Conservation (phyloP, 2,113 vertebrate genomes). For the Halichoerus grypus region DNA sequence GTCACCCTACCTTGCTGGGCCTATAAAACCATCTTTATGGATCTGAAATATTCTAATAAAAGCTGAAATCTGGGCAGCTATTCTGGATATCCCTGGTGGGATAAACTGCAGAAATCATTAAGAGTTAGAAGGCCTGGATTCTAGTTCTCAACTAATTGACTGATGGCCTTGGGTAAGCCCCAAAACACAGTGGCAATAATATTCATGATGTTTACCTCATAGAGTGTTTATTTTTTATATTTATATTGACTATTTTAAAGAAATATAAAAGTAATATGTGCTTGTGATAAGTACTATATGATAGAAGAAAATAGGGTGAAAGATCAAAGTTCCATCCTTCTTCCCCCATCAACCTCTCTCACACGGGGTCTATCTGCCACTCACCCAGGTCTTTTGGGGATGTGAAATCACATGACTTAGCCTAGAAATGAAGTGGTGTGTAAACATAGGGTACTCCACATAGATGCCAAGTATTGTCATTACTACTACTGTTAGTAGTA, state of each 20-base stretch:
- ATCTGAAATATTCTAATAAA: conserved; percentile 1
- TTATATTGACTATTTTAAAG: conserved; percentile 27
- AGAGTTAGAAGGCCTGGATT: not conserved
- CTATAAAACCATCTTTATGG: not conserved
- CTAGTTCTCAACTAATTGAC: not conserved
- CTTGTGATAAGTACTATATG: not conserved
- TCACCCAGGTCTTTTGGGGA: not conserved
- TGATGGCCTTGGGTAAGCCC: not conserved
- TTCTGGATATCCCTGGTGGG: not conserved
- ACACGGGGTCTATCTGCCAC: not conserved
- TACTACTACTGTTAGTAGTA: not conserved
- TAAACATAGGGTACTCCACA: not conserved
- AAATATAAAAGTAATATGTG: not conserved
- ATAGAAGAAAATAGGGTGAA: not conserved
- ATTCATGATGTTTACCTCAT: not conserved
- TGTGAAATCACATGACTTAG: not conserved
- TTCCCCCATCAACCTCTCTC: not conserved
- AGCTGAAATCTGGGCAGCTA: conserved; percentile 9
- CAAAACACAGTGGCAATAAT: not conserved
- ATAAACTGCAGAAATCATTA: not conserved
- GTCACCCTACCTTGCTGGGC: not conserved
- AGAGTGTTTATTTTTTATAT: conserved; percentile 34
- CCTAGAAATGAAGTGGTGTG: not conserved
- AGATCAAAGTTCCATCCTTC: not conserved
- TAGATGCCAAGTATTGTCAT: not conserved